Evolutionary conservation across 2,113 vertebrate genomes (phyloP), one percentile per base, ranked within the genome.

Genomic region (Silurus meridionalis): DNA sequence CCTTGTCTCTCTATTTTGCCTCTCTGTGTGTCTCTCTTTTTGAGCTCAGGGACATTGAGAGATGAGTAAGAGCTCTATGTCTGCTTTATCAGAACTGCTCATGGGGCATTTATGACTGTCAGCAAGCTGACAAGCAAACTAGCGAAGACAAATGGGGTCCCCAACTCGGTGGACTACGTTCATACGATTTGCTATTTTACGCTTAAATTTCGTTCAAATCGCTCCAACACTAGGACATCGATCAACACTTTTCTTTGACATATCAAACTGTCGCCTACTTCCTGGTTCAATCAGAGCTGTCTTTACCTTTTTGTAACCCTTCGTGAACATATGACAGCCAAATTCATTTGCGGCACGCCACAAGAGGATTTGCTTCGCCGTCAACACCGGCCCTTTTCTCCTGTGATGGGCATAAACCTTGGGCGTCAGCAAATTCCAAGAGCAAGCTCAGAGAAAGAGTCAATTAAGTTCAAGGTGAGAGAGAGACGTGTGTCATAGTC

Each of bases 381-480:
- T 82, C 88, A 82, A 79, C 82, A 50, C n/a, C 66, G 3, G 25
- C 10, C 17, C 75, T 75, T 37, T 57, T 66, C 23, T 66, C 25
- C 46, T 6, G 67, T 58, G 74, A 83, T 77, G 82, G 72, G 50
- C 86, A 15, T 71, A 74, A 83, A 72, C 72, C 80, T 80, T 81
- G 80, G 67, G 87, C 89, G 92, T 94, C 94, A 93, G 94, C 93
- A 89, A 80, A 87, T 94, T 94, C 92, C 89, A 82, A 90, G 88
- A 92, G 89, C 87, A 80, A 78, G 87, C 90, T 91, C 87, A 91
- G 89, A 91, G 89, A 91, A 37, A 37, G 92, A 93, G 91, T 94
- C 94, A 94, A 94, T 95, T 94, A 93, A 89, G 92, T 93, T 94
- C 93, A 95, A 95, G 93, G 93, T 95, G 94, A 94, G 92, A 93